These are phyloP conservation scores for Dasypolia templi DNA, from an alignment of 2,888 invertebrate species.

Conservation along the genomic window DNA sequence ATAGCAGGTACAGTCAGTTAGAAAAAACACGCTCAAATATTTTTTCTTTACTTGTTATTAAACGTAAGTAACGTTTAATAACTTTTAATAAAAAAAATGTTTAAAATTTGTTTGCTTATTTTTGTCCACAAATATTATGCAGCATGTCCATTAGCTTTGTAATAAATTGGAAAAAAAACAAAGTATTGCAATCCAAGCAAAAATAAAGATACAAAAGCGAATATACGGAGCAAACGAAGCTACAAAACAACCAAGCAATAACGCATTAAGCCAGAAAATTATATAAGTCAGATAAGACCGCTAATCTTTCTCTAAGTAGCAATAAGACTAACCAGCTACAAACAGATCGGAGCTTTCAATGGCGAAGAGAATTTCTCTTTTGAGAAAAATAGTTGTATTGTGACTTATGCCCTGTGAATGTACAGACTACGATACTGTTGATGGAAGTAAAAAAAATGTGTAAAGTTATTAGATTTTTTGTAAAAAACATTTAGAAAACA, in stretches of 20 bases:
- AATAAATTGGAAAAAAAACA: not conserved
- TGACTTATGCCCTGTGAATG: conserved; percentile 52
- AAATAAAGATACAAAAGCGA: not conserved
- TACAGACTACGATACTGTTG: conserved; percentile 40
- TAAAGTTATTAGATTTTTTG: not conserved
- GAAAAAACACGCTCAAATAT: not conserved
- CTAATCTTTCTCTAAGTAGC: conserved; percentile 57
- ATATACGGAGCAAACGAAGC: not conserved
- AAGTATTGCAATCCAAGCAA: not conserved
- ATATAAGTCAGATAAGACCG: conserved; percentile 53
- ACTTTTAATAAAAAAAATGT: too few species aligned
- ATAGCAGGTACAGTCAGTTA: not conserved
- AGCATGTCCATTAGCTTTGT: not conserved
- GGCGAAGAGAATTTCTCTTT: conserved; percentile 57
- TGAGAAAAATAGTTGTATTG: conserved; percentile 63
- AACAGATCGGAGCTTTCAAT: conserved; percentile 60
- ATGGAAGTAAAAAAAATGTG: not conserved
- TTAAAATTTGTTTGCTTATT: too few species aligned
- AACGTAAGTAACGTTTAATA: too few species aligned
- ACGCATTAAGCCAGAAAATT: conserved; percentile 41
- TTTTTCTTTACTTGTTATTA: not conserved
- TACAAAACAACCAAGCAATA: conserved; percentile 31
- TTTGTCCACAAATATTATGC: not conserved
- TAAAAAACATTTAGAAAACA: not conserved
- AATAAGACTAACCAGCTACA: conserved; percentile 58